Base-by-base conservation (phyloP, 2,797 vertebrate genomes). In the Schizopygopsis pylzovi region DNA sequence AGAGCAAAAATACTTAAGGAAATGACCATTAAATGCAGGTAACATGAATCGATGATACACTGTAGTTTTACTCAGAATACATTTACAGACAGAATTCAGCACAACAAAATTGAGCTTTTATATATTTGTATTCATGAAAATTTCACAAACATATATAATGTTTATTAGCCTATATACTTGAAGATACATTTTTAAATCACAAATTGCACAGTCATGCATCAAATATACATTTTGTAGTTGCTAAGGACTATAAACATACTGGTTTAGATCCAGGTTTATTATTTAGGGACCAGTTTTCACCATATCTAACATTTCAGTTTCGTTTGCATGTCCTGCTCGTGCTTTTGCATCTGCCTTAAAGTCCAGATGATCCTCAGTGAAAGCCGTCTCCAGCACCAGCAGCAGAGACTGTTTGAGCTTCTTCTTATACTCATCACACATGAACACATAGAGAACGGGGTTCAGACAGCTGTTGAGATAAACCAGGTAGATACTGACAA, bases 361-460 rank as follows among this genome's bases (percentile, higher is more conserved):
- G 1, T 83, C 81, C 28, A 89, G 1, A 9, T 87, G 88, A 56
- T 97, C 96, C 87, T 97, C 96, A 0, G 89, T 90, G 78, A 97
- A 94, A 1, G 95, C 96, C 0, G 91, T 95, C 87, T 97, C 96
- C 0, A 97, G 90, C 39, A 94, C 91, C 0, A 91, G 84, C 20
- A 95, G 92, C 41, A 97, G 63, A 41, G 96, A 96, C 67, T 91
- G 92, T 25, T 87, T 86, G 28, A 97, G 92, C 86, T 94, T 97
- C 63, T 84, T 90, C 79, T 85, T 89, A 86, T 93, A 94, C 41
- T 94, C 91, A 0, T 92, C 43, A 73, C 71, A 49, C 71, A 49
- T 47, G 13, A 73, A 73, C 43, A 73, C 71, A 73, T 73, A 73
- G 71, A 73, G n/a, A 73, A 73, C 3, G 1, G 71, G 43, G 71